Evolutionary conservation across 2,113 vertebrate species (phyloP).

Genomic region (Sminthopsis crassicaudata): DNA sequence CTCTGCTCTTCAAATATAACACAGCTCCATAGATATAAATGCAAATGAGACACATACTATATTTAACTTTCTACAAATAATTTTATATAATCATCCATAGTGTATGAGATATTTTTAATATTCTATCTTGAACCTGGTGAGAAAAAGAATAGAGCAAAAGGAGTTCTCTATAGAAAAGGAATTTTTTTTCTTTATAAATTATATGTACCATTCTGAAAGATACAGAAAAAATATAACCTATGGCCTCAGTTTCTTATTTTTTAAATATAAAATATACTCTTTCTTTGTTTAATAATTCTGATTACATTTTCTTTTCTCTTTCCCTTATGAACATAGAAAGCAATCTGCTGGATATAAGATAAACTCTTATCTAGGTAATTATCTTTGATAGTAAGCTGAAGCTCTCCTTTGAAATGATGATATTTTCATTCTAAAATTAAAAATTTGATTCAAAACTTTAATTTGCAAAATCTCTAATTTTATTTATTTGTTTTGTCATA

Average conservation of each 20-base stretch:
- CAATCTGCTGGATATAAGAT: not conserved
- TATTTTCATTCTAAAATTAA: not conserved
- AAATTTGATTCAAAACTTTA: not conserved
- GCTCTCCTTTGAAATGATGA: not conserved
- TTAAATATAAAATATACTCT: not conserved
- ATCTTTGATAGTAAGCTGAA: not conserved
- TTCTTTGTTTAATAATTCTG: not conserved
- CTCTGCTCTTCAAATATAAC: not conserved
- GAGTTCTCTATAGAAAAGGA: not conserved
- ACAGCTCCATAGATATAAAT: not conserved
- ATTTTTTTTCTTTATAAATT: not conserved
- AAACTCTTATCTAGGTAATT: not conserved
- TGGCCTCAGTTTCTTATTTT: not conserved
- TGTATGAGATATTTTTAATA: not conserved
- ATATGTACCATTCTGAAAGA: rapidly evolving
- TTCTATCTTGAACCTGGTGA: not conserved
- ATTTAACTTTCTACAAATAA: not conserved
- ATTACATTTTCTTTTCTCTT: not conserved
- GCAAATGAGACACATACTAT: not conserved
- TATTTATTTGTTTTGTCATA: not conserved
- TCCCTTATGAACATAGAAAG: not conserved
- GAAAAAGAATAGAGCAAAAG: not conserved
- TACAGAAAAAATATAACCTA: not conserved
- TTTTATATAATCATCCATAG: not conserved
- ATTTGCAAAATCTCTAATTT: not conserved